Evolutionary conservation across 2,797 vertebrate species (phyloP).

Genomic region (Sebastes nivosus): DNA sequence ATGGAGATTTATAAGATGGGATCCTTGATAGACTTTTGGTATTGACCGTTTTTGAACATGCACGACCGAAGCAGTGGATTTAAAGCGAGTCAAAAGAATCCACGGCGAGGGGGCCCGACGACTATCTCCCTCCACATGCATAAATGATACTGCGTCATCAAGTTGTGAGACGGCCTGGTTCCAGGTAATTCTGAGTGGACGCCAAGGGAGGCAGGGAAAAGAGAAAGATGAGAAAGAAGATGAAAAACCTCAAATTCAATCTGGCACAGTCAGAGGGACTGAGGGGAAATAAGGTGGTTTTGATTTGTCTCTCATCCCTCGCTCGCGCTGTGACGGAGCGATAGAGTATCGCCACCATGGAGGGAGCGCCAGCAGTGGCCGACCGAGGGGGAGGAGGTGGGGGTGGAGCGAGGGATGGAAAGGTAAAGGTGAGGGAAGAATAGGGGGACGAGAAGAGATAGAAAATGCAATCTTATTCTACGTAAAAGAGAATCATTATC

Average conservation of each 20-base stretch:
- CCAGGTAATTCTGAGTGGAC: slow-evolving; percentile 75
- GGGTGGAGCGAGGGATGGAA: slow-evolving; percentile 38
- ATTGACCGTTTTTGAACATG: slow-evolving; percentile 20
- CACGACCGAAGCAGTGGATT: slow-evolving; percentile 24
- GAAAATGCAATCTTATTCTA: slow-evolving; percentile 80
- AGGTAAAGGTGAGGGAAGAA: slow-evolving; percentile 69
- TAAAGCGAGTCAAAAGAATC: slow-evolving; percentile 46
- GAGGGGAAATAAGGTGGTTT: slow-evolving; percentile 78
- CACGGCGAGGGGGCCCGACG: not conserved
- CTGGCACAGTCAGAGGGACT: slow-evolving; percentile 72
- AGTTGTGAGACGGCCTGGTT: slow-evolving; percentile 55
- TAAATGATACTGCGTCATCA: slow-evolving; percentile 59
- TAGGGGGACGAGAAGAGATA: slow-evolving; percentile 52
- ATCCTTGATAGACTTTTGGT: slow-evolving; percentile 11
- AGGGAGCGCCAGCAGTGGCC: slow-evolving; percentile 44
- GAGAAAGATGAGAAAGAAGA: slow-evolving; percentile 78
- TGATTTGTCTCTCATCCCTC: slow-evolving; percentile 79
- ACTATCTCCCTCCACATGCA: slow-evolving; percentile 53
- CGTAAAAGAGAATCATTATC: slow-evolving; percentile 78
- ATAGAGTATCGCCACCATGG: slow-evolving; percentile 61
- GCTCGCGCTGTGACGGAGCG: slow-evolving; percentile 65
- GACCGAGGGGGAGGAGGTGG: slow-evolving; percentile 36
- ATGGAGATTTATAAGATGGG: not conserved
- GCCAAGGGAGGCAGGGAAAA: slow-evolving; percentile 56
- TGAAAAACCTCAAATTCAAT: slow-evolving; percentile 83